phyloP scores from a whole-genome alignment of 1,140 invertebrate genomes.

The Diplogasteroides magnus region DNA sequence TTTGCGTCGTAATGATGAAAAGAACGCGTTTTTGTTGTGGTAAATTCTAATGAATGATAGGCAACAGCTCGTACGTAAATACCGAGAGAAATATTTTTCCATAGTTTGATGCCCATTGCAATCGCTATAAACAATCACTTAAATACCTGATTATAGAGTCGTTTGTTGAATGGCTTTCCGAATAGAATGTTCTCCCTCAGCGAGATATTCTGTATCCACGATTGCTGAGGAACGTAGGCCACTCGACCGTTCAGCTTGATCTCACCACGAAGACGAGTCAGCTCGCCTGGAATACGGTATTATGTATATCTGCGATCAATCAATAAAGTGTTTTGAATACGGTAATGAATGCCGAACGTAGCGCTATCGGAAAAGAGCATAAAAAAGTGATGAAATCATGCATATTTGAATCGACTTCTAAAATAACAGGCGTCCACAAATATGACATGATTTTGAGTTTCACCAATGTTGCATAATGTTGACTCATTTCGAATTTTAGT shows the following conservation, averaged over 20 bases:
- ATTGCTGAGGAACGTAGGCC: constrained; percentile 73
- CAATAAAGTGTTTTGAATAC: too few relatives aligned
- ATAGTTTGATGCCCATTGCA: too few relatives aligned
- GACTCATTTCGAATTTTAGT: too few relatives aligned
- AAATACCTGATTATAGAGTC: neutral
- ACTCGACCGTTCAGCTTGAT: constrained; percentile 45
- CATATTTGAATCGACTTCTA: neutral
- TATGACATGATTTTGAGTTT: neutral
- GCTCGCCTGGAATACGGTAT: constrained; percentile 26
- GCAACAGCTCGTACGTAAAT: neutral
- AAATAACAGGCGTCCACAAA: neutral
- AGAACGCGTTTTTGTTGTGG: constrained; percentile 57
- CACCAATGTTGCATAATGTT: too few relatives aligned
- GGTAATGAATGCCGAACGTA: too few relatives aligned
- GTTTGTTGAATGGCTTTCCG: constrained; percentile 58
- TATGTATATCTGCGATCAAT: too few relatives aligned
- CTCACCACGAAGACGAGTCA: constrained; percentile 20
- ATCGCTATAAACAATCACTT: neutral
- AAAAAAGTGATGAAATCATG: too few relatives aligned
- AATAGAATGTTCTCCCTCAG: constrained; percentile 78
- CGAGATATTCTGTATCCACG: constrained; percentile 75
- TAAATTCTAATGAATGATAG: too few relatives aligned
- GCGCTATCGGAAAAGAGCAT: too few relatives aligned
- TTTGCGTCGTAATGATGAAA: too few relatives aligned
- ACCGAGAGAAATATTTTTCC: too few relatives aligned